Percentiles rank a stretch among this genome's conserved stretches.
Evolutionary conservation across 1,140 invertebrate genomes (phyloP).

Genomic region (Plectrocnemia conspersa): DNA sequence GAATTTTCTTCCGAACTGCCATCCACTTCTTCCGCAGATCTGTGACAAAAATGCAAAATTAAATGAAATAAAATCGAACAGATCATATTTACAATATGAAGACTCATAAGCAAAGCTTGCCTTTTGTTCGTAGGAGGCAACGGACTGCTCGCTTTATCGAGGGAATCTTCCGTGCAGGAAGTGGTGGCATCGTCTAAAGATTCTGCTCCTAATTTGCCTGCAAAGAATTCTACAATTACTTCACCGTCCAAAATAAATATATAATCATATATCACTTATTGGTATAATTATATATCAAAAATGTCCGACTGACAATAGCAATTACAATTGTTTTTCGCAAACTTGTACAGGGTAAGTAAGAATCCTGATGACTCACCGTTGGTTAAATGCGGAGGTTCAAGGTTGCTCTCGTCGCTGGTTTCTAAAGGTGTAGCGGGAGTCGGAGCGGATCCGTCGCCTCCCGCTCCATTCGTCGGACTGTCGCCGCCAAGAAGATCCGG

Average conservation of each 20-base stretch:
- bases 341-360: background rate
- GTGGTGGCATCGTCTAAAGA: conserved; percentile 58
- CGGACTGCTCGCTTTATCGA: conserved; percentile 55
- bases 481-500: conserved; percentile 69
- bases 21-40: conserved; percentile 44
- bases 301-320: too few species aligned
- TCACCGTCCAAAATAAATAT: background rate
- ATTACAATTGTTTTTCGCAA: too few species aligned
- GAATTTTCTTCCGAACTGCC: conserved; percentile 51
- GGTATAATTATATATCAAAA: too few species aligned
- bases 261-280: too few species aligned
- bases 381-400: conserved; percentile 52
- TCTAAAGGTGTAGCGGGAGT: conserved; percentile 36
- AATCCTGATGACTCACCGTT: conserved; percentile 39
- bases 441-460: conserved; percentile 37
- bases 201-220: conserved; percentile 47
- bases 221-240: conserved; percentile 2
- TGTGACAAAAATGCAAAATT: conserved; percentile 31
- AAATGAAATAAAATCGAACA: background rate
- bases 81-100: background rate
- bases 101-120: conserved; percentile 3
- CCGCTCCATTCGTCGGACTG: conserved; percentile 38
- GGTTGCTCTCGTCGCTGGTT: conserved; percentile 54
- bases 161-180: conserved; percentile 67
- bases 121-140: conserved; percentile 38